These are phyloP conservation scores for Tonatia bakeri DNA, from an alignment of 2,113 vertebrate genomes.

Conservation along the genomic window DNA sequence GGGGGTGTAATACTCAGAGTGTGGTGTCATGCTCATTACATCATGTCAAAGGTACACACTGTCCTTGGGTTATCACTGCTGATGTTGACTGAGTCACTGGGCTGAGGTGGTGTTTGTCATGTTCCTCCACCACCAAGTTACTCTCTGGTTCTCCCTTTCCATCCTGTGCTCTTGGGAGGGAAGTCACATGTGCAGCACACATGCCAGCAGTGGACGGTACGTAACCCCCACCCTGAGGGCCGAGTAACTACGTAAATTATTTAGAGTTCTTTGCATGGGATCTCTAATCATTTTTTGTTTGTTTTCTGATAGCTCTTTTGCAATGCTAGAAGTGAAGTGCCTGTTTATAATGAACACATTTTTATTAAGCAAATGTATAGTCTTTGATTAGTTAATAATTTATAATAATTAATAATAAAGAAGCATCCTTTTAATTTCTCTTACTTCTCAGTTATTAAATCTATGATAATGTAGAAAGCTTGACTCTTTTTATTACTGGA, in stretches of 20 bases:
- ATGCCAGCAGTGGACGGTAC: not conserved
- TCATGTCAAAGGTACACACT: not conserved
- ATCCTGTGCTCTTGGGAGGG: not conserved
- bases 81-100: not conserved
- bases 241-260: not conserved
- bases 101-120: not conserved
- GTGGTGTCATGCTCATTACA: not conserved
- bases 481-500: not conserved
- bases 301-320: not conserved
- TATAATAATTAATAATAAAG: not conserved
- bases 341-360: not conserved
- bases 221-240: not conserved
- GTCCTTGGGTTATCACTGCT: not conserved
- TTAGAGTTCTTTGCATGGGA: not conserved
- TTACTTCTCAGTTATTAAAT: not conserved
- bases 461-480: not conserved
- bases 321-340: not conserved
- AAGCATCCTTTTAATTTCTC: not conserved
- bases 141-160: not conserved
- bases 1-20: not conserved
- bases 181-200: not conserved
- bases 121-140: not conserved
- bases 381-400: not conserved
- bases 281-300: not conserved
- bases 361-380: slow-evolving; percentile 10